These are phyloP conservation scores for Amphimedon queenslandica DNA, from an alignment of 37 sponge, comb jelly and placozoan genomes.

Conservation along the genomic window DNA sequence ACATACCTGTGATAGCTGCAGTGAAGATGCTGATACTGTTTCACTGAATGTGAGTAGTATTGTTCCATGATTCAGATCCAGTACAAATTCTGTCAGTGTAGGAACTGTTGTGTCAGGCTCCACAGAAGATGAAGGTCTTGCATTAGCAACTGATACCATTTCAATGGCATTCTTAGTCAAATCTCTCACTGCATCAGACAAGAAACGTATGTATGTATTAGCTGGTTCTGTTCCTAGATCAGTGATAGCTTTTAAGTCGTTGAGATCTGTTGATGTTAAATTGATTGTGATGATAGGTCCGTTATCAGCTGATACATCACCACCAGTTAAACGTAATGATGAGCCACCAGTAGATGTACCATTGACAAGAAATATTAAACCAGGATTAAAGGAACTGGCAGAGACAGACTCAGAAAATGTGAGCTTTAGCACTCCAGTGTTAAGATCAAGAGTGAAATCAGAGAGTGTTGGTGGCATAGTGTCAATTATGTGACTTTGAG, in stretches of 20 bases:
- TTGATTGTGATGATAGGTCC: slow-evolving; percentile 44
- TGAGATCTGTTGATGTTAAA: slow-evolving; percentile 46
- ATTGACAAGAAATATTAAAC: slow-evolving; percentile 28
- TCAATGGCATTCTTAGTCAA: slow-evolving; percentile 51
- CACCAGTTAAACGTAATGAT: slow-evolving; percentile 35
- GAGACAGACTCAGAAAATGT: slow-evolving; percentile 71
- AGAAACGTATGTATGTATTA: slow-evolving; percentile 56
- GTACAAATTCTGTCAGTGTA: slow-evolving; percentile 25
- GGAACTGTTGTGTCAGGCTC: slow-evolving; percentile 54
- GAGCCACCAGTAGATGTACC: slow-evolving; percentile 11
- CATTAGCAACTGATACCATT: slow-evolving; percentile 24
- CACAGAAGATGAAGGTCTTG: slow-evolving; percentile 38
- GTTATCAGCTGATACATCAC: slow-evolving; percentile 27
- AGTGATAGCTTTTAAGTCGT: slow-evolving; percentile 58
- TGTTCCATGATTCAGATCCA: slow-evolving; percentile 69
- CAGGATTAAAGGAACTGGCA: slow-evolving; percentile 23
- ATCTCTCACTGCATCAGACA: slow-evolving; percentile 51
- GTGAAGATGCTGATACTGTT: slow-evolving; percentile 69
- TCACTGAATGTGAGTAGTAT: slow-evolving; percentile 77
- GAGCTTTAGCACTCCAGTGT: slow-evolving; percentile 52
- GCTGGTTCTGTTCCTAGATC: slow-evolving; percentile 37
- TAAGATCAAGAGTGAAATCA: slow-evolving; percentile 64
- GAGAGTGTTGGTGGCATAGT: slow-evolving; percentile 51
- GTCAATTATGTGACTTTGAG: slow-evolving; percentile 44
- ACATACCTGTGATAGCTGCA: too few species aligned